Percentiles rank a stretch among this genome's conserved stretches.
Evolutionary conservation across 2,113 vertebrate genomes (phyloP).

Genomic region (Megaceryle torquata): DNA sequence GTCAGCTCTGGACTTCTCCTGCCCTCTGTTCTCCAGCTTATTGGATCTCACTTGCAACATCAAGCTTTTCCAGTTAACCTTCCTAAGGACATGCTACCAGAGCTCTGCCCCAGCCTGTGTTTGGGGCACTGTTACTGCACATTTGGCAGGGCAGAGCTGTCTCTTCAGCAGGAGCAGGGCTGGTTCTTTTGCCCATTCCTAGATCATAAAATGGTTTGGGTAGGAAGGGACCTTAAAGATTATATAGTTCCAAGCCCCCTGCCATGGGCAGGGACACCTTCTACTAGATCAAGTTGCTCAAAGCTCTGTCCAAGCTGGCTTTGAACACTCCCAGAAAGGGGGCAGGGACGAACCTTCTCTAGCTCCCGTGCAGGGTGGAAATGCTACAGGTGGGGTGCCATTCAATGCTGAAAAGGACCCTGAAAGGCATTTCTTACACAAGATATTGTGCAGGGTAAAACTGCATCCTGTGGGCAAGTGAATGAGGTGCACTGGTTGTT

Average conservation of each 20-base stretch:
- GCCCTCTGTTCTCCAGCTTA: background rate
- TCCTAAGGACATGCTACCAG: background rate
- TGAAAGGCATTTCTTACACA: background rate
- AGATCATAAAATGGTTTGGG: background rate
- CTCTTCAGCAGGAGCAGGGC: background rate
- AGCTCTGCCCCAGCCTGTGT: background rate
- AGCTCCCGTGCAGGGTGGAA: accelerated
- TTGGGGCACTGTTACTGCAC: background rate
- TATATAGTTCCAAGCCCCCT: background rate
- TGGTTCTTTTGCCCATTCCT: background rate
- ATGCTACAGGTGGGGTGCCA: background rate
- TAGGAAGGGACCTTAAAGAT: background rate
- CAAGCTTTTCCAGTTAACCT: background rate
- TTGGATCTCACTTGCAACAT: background rate
- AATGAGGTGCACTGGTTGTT: background rate
- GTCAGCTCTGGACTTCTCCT: background rate
- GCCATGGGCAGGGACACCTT: background rate
- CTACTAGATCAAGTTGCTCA: background rate
- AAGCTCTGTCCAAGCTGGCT: background rate
- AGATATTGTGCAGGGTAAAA: background rate
- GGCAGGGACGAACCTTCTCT: background rate
- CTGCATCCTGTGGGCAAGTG: background rate
- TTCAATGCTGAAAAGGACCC: background rate
- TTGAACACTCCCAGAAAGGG: background rate
- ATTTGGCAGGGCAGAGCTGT: accelerated